These are phyloP conservation scores for Virgularia gustaviana DNA, from an alignment of 92 coral and sea anemone genomes.

Conservation along the genomic window DNA sequence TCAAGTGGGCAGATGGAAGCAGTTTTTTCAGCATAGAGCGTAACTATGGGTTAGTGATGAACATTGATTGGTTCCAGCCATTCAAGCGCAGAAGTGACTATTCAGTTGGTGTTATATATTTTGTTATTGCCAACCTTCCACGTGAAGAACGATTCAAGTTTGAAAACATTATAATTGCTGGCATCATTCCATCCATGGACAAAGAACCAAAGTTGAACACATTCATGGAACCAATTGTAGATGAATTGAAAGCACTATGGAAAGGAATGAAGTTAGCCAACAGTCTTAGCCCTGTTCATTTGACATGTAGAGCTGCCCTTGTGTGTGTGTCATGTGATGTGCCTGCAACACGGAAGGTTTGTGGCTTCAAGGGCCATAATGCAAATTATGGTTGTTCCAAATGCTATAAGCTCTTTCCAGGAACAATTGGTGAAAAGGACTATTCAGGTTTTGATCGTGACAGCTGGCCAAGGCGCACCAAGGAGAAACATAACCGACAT, in stretches of 20 bases:
- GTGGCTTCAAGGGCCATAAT: slow-evolving; percentile 24
- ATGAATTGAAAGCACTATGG: slow-evolving; percentile 14
- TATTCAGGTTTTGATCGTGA: slow-evolving; percentile 22
- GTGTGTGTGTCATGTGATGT: slow-evolving; percentile 20
- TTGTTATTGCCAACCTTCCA: slow-evolving; percentile 1
- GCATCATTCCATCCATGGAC: slow-evolving; percentile 11
- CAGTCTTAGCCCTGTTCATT: not conserved
- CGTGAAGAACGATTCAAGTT: slow-evolving; percentile 3
- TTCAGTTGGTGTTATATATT: slow-evolving; percentile 19
- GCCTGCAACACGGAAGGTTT: slow-evolving; percentile 20
- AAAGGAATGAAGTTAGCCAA: not conserved
- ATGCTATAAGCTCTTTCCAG: slow-evolving; percentile 26
- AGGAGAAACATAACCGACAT: slow-evolving; percentile 1
- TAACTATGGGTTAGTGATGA: no score
- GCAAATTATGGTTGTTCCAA: slow-evolving; percentile 13
- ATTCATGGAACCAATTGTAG: slow-evolving; percentile 9
- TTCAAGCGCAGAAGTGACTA: slow-evolving; percentile 2
- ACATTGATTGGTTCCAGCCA: no score
- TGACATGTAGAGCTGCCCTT: slow-evolving; percentile 10
- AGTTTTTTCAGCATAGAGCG: no score
- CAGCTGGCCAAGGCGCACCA: slow-evolving; percentile 8
- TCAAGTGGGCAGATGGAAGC: no score
- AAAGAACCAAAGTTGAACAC: no score
- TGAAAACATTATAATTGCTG: slow-evolving; percentile 16
- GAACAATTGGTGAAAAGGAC: slow-evolving; percentile 16